These are phyloP conservation scores for Megalops cyprinoides DNA, from an alignment of 2,797 vertebrate genomes.

Conservation along the genomic window DNA sequence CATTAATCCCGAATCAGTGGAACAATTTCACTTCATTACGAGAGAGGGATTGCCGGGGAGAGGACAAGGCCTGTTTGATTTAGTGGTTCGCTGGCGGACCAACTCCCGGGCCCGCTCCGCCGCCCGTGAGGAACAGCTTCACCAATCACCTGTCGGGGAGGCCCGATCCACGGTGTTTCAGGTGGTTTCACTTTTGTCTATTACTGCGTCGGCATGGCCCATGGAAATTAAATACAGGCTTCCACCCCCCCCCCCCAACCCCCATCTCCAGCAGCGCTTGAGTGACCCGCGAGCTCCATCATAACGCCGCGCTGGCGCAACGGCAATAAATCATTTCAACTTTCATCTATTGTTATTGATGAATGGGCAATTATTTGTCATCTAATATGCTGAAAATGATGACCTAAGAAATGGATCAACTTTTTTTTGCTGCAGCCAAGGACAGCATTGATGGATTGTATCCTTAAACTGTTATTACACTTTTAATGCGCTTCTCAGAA, in stretches of 20 bases:
- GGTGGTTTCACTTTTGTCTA: constrained; percentile 80
- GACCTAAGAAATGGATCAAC: constrained; percentile 89
- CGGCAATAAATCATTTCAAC: constrained; percentile 98
- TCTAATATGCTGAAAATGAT: constrained; percentile 95
- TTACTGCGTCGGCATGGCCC: constrained; percentile 79
- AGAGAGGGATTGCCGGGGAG: constrained; percentile 38
- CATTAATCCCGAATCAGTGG: constrained; percentile 39
- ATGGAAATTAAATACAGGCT: constrained; percentile 83
- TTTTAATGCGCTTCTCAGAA: constrained; percentile 86
- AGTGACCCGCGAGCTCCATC: constrained; percentile 83
- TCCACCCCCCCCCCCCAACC: constrained; percentile 31
- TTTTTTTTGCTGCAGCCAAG: constrained; percentile 74
- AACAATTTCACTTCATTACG: constrained; percentile 50
- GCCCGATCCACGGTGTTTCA: constrained; percentile 81
- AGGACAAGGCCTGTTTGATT: constrained; percentile 40
- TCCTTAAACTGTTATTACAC: constrained; percentile 98
- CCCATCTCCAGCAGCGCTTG: constrained; percentile 67
- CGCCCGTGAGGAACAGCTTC: constrained; percentile 66
- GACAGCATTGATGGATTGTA: constrained; percentile 95
- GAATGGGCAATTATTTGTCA: constrained; percentile 99
- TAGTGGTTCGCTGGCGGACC: constrained; percentile 39
- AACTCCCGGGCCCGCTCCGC: constrained; percentile 52
- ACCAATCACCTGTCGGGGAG: constrained; percentile 71
- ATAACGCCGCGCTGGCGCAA: constrained; percentile 69
- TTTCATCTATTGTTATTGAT: constrained; percentile 99